Base-by-base conservation (phyloP, 2,797 vertebrate genomes). In the Parauchenoglanis ngamensis region DNA sequence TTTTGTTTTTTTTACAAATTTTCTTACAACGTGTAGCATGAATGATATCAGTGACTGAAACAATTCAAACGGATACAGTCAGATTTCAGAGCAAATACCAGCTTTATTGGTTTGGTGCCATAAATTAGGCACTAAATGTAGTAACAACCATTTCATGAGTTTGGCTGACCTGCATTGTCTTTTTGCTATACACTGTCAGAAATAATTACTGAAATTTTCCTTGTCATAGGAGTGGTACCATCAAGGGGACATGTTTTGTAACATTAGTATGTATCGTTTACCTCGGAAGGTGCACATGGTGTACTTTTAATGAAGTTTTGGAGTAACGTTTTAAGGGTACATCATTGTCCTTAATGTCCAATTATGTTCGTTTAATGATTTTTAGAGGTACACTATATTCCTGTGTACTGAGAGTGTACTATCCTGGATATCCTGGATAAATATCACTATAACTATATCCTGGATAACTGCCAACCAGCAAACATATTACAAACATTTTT, bases 11-110 rank as follows among this genome's bases (percentile, higher is more conserved):
- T 10, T n/a, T 8, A 4, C 12, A 61, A 25, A 21, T 11, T 73
- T 76, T 49, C 5, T 28, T 28, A 6, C 8, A 3, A 76, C 2
- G 17, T 73, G 25, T 49, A n/a, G 1, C 23, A n/a, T 10, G 6
- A 76, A 76, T n/a, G 73, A 52, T 25, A n/a, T n/a, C 23, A 75
- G 44, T 52, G 73, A 75, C 46, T 49, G 72, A 46, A 75, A n/a
- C 11, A 49, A n/a, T 23, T 49, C n/a, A 19, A 78, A 56, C 15
- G 31, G 3, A 78, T 61, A 3, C 1, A 80, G 2, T 59, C 2
- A 15, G 35, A 59, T 59, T 59, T 23, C 72, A 75, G 21, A 75
- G 70, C 10, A 49, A 35, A 78, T 78, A 1, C 28, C 28, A 57
- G 52, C 7, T 56, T 57, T 35, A 13, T 28, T 76, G 28, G 15